Evolutionary conservation across 2,797 vertebrate species (phyloP).

Genomic region (Poeciliopsis turneri): DNA sequence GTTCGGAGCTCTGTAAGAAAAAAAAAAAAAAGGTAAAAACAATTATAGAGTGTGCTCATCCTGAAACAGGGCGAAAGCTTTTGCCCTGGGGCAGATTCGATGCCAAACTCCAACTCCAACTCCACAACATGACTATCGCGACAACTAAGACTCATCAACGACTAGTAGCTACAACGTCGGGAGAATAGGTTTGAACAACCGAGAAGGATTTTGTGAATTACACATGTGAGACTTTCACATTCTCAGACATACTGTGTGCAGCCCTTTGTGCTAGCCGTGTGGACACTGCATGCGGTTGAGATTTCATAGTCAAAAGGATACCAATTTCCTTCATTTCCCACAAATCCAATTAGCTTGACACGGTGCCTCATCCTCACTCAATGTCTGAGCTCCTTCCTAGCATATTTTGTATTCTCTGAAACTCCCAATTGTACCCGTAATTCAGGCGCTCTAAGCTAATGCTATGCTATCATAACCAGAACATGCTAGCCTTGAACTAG

Average conservation of each 20-base stretch:
- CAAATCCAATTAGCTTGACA: background rate
- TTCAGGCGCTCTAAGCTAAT: background rate
- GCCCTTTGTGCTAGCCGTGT: background rate
- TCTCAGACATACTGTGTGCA: background rate
- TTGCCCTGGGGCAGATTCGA: background rate
- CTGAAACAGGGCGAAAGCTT: background rate
- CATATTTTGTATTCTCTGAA: background rate
- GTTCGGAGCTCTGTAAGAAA: conserved; percentile 4
- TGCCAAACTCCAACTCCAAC: background rate
- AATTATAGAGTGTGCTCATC: conserved; percentile 28
- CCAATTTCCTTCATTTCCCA: background rate
- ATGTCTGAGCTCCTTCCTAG: background rate
- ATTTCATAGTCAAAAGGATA: background rate
- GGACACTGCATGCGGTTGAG: background rate
- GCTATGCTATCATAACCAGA: background rate
- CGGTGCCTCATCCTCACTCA: background rate
- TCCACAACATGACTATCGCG: background rate
- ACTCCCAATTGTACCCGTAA: background rate
- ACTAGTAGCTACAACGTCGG: background rate
- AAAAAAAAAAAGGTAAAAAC: conserved; percentile 11
- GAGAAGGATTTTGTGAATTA: background rate
- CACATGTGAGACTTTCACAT: background rate
- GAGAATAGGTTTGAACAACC: background rate
- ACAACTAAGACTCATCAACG: background rate
- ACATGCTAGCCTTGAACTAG: too few species aligned